Base-by-base conservation (phyloP, 2,797 vertebrate genomes). In the Crenichthys baileyi region DNA sequence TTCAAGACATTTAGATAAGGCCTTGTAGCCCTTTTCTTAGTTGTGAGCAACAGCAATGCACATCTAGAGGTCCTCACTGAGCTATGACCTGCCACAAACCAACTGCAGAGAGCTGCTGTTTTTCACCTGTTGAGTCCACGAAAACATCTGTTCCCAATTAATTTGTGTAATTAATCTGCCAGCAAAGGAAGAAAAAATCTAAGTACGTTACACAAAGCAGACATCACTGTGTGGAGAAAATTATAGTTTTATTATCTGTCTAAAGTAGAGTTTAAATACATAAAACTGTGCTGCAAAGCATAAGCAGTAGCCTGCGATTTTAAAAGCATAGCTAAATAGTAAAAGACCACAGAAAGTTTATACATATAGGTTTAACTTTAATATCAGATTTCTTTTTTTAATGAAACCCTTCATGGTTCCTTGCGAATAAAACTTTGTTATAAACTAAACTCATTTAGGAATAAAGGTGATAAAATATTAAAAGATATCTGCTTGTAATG, bases 291-390 rank as follows among this genome's bases (percentile, higher is more conserved):
- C 22, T 22, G 15, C 53, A 48, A 73, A 84, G 41, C 51, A 61
- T 20, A 16, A 15, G 74, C 11, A n/a, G 15, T n/a, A 31, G 68
- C 70, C 48, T 60, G 56, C 26, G 11, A 11, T 36, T 50, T 75
- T 70, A 71, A 46, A 56, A 39, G 20, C 22, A 65, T 3, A 75
- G 26, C 4, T 50, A 39, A 31, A 75, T 2, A 61, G n/a, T 48
- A 24, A 76, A 89, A 90, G 82, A 85, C 86, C 79, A 58, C 73
- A 70, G 55, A 79, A 73, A 31, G 22, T 16, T 20, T 26, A 41
- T 70, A 18, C 53, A 68, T 1, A n/a, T 2, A 6, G 2, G 24
- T 41, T 61, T 39, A 48, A 8, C 5, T 48, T 48, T 36, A 36
- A 48, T 48, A 48, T 11, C 50, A 13, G 12, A 1, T 8, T 24